Evolutionary conservation across 2,113 vertebrate species (phyloP), one percentile per base, ranked within the genome.

Genomic region (Ctenomys sociabilis): DNA sequence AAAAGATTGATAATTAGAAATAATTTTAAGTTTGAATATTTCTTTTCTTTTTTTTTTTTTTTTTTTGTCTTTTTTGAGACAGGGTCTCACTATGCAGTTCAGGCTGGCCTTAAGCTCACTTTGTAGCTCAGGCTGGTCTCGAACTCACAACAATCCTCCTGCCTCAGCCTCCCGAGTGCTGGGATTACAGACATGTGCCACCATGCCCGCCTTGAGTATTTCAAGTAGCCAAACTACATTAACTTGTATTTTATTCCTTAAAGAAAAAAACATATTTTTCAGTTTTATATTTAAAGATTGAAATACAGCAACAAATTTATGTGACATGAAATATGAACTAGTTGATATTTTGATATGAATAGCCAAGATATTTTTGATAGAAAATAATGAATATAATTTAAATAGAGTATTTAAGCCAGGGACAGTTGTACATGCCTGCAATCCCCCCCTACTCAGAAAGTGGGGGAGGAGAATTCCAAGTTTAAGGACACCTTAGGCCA

Each of bases 181-280:
- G n/a, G n/a, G n/a, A n/a, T n/a, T n/a, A n/a, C n/a, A n/a, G n/a
- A n/a, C n/a, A n/a, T n/a, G n/a, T n/a, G n/a, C n/a, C n/a, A n/a
- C n/a, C n/a, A n/a, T n/a, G n/a, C n/a, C n/a, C n/a, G n/a, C n/a
- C n/a, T 17, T 80, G 28, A 90, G 90, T 81, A 11, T 94, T 80
- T 88, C 80, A 93, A 88, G 2, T 85, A 93, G 70, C 70, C 32
- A 61, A 89, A 91, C 70, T 87, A 70, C 11, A 88, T 72, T 78
- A 94, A 85, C 59, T 93, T 59, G 37, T 88, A 75, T 84, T 96
- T 95, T 91, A 66, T 85, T 93, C 16, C 49, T 95, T 94, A 91
- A 86, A 95, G 22, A 24, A 26, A 90, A n/a, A 88, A 63, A 92
- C 7, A 2, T 72, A 85, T 93, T 59, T 61, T 95, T 89, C 43